Conservation (phyloP, 2,888 invertebrate species). For the Bursaphelenchus okinawaensis region DNA sequence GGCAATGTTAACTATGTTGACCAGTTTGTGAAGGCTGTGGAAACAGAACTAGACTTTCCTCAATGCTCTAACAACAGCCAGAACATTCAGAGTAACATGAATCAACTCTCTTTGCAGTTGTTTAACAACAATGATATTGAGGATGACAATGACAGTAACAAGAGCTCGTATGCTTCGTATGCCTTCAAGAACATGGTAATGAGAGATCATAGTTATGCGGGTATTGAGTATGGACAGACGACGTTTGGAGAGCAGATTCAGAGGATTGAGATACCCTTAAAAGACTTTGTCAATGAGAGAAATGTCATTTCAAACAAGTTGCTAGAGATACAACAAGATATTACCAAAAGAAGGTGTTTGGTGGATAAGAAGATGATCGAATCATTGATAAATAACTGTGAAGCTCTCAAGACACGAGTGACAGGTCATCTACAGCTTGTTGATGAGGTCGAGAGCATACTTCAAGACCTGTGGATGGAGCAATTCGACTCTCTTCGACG, state of each 20-base stretch:
- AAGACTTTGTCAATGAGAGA: slow-evolving; percentile 28
- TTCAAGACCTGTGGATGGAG: slow-evolving; percentile 68
- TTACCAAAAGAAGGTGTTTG: slow-evolving; percentile 66
- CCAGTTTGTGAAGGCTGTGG: not conserved
- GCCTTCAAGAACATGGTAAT: not conserved
- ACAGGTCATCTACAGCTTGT: slow-evolving; percentile 57
- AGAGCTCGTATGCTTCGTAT: not conserved
- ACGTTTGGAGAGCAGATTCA: slow-evolving; percentile 50
- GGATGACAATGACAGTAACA: not conserved
- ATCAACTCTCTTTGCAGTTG: not conserved
- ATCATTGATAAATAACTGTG: slow-evolving; percentile 32
- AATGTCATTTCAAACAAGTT: slow-evolving; percentile 61
- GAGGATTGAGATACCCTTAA: slow-evolving; percentile 35
- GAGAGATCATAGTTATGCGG: not conserved
- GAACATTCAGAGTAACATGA: not conserved
- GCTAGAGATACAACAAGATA: slow-evolving; percentile 69
- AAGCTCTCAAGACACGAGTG: slow-evolving; percentile 48
- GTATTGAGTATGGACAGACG: not conserved
- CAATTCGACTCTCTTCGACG: slow-evolving; percentile 69
- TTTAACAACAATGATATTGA: not conserved
- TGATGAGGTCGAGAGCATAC: slow-evolving; percentile 37
- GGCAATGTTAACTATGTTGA: not conserved
- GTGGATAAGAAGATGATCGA: slow-evolving; percentile 42
- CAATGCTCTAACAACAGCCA: not conserved
- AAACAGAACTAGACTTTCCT: not conserved